Conservation (phyloP, 2,888 invertebrate genomes). For the Ochlodes sylvanus region DNA sequence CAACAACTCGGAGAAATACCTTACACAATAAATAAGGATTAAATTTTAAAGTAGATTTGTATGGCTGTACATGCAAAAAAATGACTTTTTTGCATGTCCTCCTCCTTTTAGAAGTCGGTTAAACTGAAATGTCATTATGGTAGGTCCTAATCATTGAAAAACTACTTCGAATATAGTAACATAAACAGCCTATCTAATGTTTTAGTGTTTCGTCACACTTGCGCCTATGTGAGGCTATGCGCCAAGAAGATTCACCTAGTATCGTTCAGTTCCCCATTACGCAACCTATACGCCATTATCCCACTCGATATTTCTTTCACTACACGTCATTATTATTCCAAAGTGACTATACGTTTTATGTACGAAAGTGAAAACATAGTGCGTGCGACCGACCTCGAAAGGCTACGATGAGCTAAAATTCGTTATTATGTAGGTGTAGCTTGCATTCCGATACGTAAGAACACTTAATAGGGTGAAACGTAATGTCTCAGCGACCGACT, state of each 20-base stretch:
- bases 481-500: not conserved
- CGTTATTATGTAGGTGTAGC: constrained; percentile 16
- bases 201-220: constrained; percentile 23
- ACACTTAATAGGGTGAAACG: constrained; percentile 8
- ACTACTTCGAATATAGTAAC: not conserved
- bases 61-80: too few relatives aligned
- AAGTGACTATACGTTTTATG: constrained; percentile 22
- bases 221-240: constrained; percentile 15
- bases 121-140: too few relatives aligned
- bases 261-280: constrained; percentile 11
- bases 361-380: constrained; percentile 35
- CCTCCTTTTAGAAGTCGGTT: too few relatives aligned
- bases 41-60: too few relatives aligned
- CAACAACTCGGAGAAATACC: too few relatives aligned
- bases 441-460: constrained; percentile 12
- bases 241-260: constrained; percentile 16
- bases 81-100: too few relatives aligned
- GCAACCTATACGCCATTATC: constrained; percentile 25
- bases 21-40: too few relatives aligned
- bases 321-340: constrained; percentile 33
- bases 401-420: constrained; percentile 26
- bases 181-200: not conserved
- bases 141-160: too few relatives aligned
- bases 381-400: constrained; percentile 29
- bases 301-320: constrained; percentile 32